Evolutionary conservation across 92 coral and sea anemone genomes (phyloP).

Genomic region (Parazoanthus atlanticus): DNA sequence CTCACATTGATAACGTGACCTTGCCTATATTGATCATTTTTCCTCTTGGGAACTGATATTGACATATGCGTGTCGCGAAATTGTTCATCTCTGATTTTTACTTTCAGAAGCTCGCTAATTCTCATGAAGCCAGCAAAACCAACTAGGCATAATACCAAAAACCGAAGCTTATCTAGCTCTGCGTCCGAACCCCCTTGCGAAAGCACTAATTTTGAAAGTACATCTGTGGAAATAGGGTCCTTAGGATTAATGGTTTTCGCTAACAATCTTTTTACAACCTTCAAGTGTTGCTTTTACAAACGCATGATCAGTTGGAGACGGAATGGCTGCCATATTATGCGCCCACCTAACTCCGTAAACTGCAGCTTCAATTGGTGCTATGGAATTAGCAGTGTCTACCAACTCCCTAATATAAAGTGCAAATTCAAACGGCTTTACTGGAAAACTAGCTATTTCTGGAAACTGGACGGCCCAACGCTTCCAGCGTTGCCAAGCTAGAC

Average conservation of each 20-base stretch:
- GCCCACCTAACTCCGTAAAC: conserved; percentile 19
- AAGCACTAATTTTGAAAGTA: conserved; percentile 6
- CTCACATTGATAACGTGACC: no score
- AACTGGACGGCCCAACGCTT: conserved; percentile 13
- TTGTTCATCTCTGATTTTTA: no score
- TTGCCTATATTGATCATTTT: no score
- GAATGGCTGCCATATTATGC: background rate
- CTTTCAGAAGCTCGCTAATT: no score
- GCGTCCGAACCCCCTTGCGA: conserved; percentile 14
- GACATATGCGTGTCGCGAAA: no score
- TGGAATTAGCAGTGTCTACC: conserved; percentile 1
- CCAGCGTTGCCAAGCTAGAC: conserved; percentile 19
- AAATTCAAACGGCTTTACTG: conserved; percentile 12
- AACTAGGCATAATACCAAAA: background rate
- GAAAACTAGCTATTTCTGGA: background rate
- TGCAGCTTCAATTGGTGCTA: conserved; percentile 1
- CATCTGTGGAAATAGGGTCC: conserved; percentile 19
- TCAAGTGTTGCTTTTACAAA: conserved; percentile 26
- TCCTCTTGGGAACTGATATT: no score
- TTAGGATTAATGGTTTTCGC: conserved; percentile 21
- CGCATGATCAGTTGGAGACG: background rate
- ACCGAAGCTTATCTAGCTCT: background rate
- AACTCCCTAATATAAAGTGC: background rate
- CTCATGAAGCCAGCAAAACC: background rate
- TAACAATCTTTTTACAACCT: conserved; percentile 28